Percentiles rank a stretch among this genome's conserved stretches.
Conservation (phyloP, 2,888 invertebrate genomes). For the Metacarcinus magister region DNA sequence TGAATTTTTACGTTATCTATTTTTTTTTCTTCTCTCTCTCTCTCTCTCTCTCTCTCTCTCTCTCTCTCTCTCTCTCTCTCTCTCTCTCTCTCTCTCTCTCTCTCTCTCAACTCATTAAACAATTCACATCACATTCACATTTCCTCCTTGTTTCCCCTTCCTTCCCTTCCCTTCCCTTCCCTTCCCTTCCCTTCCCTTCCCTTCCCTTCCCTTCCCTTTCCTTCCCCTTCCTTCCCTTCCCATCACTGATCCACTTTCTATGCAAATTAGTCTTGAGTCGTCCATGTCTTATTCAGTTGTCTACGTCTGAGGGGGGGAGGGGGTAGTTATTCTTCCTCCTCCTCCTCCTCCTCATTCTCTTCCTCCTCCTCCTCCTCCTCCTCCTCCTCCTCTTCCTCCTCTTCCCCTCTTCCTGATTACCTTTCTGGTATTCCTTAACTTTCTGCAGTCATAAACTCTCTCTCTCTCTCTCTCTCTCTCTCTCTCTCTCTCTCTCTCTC, state of each 20-base stretch:
- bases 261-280: neutral
- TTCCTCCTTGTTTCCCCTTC: neutral
- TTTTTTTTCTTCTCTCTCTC: conserved; percentile 29
- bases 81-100: conserved; percentile 59
- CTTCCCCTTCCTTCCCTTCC: neutral
- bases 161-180: too few relatives aligned
- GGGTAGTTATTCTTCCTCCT: neutral
- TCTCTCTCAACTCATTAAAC: conserved; percentile 27
- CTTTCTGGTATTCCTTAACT: too few relatives aligned
- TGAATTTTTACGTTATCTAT: neutral
- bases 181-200: too few relatives aligned
- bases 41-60: conserved; percentile 35
- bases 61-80: conserved; percentile 59
- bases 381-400: neutral
- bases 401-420: neutral
- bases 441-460: too few relatives aligned
- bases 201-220: neutral
- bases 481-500: conserved; percentile 60
- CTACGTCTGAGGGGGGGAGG: neutral
- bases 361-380: neutral
- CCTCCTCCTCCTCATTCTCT: neutral
- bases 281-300: neutral
- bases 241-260: conserved; percentile 15
- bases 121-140: conserved; percentile 38
- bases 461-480: conserved; percentile 14